phyloP scores from a whole-genome alignment of 2,797 vertebrate species.

The Trachops cirrhosus region DNA sequence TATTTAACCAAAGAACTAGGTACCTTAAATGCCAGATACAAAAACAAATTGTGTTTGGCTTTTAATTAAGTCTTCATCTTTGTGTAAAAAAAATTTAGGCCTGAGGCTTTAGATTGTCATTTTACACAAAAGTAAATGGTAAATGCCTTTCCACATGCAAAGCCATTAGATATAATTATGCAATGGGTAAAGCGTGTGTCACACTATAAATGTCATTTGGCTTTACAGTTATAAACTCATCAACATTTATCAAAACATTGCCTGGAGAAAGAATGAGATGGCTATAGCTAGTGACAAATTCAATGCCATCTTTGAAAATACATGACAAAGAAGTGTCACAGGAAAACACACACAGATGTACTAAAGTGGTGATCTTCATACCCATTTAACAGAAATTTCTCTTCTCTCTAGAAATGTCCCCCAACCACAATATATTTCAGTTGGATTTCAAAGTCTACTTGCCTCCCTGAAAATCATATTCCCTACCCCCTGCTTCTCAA shows the following conservation, averaged over 20 bases:
- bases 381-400: constrained; percentile 39
- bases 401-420: constrained; percentile 8
- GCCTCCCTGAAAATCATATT: neutral
- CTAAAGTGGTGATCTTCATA: neutral
- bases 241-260: constrained; percentile 85
- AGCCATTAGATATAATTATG: constrained; percentile 85
- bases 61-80: constrained; percentile 83
- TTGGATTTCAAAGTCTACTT: neutral
- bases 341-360: neutral
- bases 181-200: constrained; percentile 80
- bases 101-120: constrained; percentile 79
- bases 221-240: constrained; percentile 86
- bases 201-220: constrained; percentile 84
- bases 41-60: constrained; percentile 77
- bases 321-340: constrained; percentile 60
- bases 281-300: constrained; percentile 66
- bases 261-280: constrained; percentile 79
- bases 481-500: neutral
- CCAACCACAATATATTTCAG: neutral
- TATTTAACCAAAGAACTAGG: constrained; percentile 63
- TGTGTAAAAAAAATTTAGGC: constrained; percentile 64
- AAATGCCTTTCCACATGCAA: constrained; percentile 80
- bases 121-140: constrained; percentile 82
- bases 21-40: constrained; percentile 76
- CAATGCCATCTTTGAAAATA: constrained; percentile 71